Evolutionary conservation across 1,140 invertebrate genomes (phyloP).

Genomic region (Proales similis): DNA sequence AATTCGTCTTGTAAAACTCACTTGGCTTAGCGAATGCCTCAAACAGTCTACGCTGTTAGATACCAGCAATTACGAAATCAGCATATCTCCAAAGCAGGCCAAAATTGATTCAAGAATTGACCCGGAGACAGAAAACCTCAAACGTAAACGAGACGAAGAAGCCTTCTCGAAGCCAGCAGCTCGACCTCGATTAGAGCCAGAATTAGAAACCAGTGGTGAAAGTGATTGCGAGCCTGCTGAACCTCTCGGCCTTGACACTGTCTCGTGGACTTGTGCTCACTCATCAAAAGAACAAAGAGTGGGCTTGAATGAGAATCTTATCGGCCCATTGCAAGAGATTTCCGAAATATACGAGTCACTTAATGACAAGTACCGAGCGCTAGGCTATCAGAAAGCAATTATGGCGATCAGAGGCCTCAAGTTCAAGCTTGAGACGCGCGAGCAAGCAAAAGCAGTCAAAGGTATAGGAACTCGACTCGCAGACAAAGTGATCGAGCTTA

Average conservation of each 20-base stretch:
- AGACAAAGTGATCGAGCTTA: slow-evolving; percentile 57
- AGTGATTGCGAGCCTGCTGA: neutral
- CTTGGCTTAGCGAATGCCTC: slow-evolving; percentile 49
- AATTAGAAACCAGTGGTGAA: neutral
- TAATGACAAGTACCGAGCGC: slow-evolving; percentile 56
- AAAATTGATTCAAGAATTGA: neutral
- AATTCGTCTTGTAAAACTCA: slow-evolving; percentile 43
- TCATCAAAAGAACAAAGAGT: slow-evolving; percentile 44
- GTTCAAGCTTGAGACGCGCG: slow-evolving; percentile 49
- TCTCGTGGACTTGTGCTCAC: slow-evolving; percentile 50
- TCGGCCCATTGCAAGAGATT: slow-evolving; percentile 53
- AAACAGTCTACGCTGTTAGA: slow-evolving; percentile 41
- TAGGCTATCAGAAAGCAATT: slow-evolving; percentile 57
- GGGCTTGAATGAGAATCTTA: slow-evolving; percentile 49
- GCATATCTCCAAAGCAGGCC: slow-evolving; percentile 1
- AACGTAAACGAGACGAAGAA: neutral
- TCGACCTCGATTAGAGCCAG: too few species aligned
- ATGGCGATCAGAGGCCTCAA: slow-evolving; percentile 49
- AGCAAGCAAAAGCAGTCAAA: slow-evolving; percentile 42
- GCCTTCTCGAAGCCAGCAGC: neutral
- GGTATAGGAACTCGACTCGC: slow-evolving; percentile 55
- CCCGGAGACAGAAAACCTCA: neutral
- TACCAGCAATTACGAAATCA: slow-evolving; percentile 38
- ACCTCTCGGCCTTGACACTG: slow-evolving; percentile 4
- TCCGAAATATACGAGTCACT: slow-evolving; percentile 53